Base-by-base conservation (phyloP, 2,888 invertebrate genomes). In the Gnatocerus cornutus region DNA sequence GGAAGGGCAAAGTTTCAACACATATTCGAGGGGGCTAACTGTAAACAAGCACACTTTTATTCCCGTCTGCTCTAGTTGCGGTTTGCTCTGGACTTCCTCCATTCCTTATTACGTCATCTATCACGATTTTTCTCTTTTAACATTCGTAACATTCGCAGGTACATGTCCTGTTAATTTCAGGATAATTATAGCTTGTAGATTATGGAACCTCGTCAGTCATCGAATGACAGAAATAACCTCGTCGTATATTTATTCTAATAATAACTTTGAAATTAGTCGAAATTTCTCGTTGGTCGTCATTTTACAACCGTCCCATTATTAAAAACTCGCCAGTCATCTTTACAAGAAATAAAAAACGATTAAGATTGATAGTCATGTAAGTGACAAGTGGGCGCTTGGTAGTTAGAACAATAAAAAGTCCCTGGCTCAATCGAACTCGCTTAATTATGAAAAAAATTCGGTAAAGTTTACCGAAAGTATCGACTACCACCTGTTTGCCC, bases 401-500 rank as follows among this genome's bases (percentile, higher is more conserved):
- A 46, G 46, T 46, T 46, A 6, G 27, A 53, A 33, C 10, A 27
- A 50, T 21, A 29, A 50, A 52, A 52, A 52, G 10, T 12, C 6
- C 30, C 30, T n/a, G 7, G 33, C 53, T 16, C 10, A 7, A 39
- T 39, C 14, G 33, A 30, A 13, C 33, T 52, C 10, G 29, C 5
- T 10, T 43, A 46, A 45, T 45, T 45, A 45, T 21, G 59, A 45
- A 59, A 30, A 9, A 12, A 29, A 30, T 13, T 10, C 8, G 6
- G 4, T 12, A n/a, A 43, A 45, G 8, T 59, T 43, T 46, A 45
- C 1, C 6, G 13, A 4, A 43, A 43, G 16, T 37, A 41, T 55
- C 21, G 55, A 59, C 30, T 48, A 10, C 64, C 64, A 65, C 64
- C 64, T 65, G 64, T 65, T 65, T 65, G 64, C 55, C 55, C 30